Percentiles rank a stretch among this genome's conserved stretches.
These are phyloP conservation scores for Tiliqua scincoides DNA, from an alignment of 2,113 vertebrate genomes.

Conservation along the genomic window DNA sequence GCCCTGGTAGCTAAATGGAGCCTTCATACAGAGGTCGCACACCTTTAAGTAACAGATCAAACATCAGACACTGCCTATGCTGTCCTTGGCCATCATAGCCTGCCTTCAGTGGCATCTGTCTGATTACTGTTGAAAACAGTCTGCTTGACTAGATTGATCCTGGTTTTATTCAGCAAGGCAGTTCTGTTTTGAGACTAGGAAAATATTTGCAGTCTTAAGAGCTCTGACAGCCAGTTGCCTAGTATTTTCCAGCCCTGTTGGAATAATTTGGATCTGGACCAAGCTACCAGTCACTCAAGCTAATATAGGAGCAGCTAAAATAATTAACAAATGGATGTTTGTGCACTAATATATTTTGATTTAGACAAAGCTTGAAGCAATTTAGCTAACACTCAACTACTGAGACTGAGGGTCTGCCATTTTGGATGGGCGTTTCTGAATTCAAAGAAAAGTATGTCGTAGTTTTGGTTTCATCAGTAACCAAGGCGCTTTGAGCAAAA, in stretches of 20 bases:
- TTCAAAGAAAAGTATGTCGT: background rate
- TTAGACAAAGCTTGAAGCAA: background rate
- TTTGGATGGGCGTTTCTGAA: background rate
- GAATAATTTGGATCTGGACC: background rate
- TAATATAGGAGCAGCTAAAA: background rate
- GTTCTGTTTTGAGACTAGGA: background rate
- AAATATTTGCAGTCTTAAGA: background rate
- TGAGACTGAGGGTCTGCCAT: background rate
- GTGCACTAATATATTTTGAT: background rate
- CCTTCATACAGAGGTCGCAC: background rate
- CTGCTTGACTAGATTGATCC: background rate
- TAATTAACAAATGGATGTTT: background rate
- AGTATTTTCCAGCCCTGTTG: background rate
- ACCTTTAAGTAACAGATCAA: background rate
- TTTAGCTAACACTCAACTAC: background rate
- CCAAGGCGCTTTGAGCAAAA: background rate
- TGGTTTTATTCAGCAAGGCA: background rate
- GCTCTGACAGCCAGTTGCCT: background rate
- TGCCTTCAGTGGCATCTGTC: no score
- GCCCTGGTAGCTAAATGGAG: background rate
- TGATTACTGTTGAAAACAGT: no score
- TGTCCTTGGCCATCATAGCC: no score
- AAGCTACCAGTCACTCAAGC: background rate
- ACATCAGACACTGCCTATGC: no score
- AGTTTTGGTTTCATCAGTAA: background rate